Evolutionary conservation across 64 coral and sea anemone genomes (phyloP), one percentile per base, ranked within the genome.

Genomic region (Montipora foliosa): DNA sequence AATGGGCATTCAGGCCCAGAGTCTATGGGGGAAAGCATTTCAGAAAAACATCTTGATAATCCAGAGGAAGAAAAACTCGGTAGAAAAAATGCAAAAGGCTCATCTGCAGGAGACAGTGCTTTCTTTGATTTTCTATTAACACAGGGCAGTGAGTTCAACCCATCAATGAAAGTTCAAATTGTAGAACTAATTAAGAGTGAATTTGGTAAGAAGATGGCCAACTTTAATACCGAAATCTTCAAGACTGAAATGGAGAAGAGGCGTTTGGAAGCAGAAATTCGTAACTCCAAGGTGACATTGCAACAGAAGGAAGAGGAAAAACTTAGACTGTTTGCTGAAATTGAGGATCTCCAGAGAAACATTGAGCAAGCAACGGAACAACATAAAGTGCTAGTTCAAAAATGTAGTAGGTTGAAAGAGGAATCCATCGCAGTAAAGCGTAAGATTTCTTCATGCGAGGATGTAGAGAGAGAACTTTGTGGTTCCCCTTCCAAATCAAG

Each of bases 61-160:
- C 15, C 66, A 71, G 82, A 24, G 21, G 13, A 82, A 29, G 24
- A 29, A 5, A 14, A 44, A 2, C 5, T 25, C 12, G 55, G 15
- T 13, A 22, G 8, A 44, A 24, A 66, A 55, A 66, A 46, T 9
- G 5, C 19, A 24, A 71, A 47, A 6, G 62, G 29, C 21, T 86
- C 82, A 14, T 71, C 82, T 45, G 20, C 62, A 49, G 82, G 82
- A 15, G 60, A 86, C 67, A 71, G 82, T 71, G 82, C 82, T 50
- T 86, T 86, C 66, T 86, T 86, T 50, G 82, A 86, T 50, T 86
- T 86, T 51, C 82, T 86, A 3, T 71, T 86, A 64, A 86, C 82
- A 8, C 82, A 86, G 50, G 82, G 66, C 73, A 86, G 64, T 70
- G 82, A 86, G 11, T 86, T 86, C 17, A 86, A 86, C 47, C 82